A percentile compares a stretch with the other conserved stretches of the same genome.
These are phyloP conservation scores for Umimayanthus kanabou DNA, from an alignment of 92 coral and sea anemone genomes.

Conservation along the genomic window DNA sequence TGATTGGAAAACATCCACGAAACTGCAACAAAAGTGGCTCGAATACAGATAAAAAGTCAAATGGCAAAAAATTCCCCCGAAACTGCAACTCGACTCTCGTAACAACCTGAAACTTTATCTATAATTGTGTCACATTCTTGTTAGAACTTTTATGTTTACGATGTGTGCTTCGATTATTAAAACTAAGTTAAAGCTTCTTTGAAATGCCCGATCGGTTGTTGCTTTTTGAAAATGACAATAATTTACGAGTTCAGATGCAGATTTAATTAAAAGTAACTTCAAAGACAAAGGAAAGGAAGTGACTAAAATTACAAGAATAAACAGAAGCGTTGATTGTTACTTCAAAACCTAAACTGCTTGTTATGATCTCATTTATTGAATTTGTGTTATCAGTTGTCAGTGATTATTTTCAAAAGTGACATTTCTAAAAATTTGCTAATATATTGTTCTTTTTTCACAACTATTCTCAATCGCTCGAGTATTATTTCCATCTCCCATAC, in stretches of 20 bases:
- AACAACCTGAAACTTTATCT: neutral
- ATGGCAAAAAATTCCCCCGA: neutral
- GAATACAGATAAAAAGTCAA: neutral
- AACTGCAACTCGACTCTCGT: neutral
- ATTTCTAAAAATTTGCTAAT: neutral
- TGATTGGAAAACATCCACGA: neutral
- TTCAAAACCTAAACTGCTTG: neutral
- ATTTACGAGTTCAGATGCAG: neutral
- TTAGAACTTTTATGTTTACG: neutral
- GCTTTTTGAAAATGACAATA: neutral
- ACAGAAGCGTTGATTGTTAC: constrained; percentile 12
- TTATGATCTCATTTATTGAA: neutral
- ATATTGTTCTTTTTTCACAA: neutral
- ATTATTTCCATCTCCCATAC: no score
- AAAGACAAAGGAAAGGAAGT: constrained; percentile 2
- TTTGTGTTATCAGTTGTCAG: neutral
- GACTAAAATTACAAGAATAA: neutral
- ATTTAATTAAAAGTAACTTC: neutral
- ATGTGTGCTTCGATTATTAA: neutral
- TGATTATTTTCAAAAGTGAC: neutral
- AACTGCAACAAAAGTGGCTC: neutral
- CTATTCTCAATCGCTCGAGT: neutral
- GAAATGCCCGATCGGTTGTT: neutral
- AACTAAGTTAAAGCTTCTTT: neutral
- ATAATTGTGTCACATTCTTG: neutral